Evolutionary conservation across 1,140 invertebrate species (phyloP).

Genomic region (Hormaphis cornu): DNA sequence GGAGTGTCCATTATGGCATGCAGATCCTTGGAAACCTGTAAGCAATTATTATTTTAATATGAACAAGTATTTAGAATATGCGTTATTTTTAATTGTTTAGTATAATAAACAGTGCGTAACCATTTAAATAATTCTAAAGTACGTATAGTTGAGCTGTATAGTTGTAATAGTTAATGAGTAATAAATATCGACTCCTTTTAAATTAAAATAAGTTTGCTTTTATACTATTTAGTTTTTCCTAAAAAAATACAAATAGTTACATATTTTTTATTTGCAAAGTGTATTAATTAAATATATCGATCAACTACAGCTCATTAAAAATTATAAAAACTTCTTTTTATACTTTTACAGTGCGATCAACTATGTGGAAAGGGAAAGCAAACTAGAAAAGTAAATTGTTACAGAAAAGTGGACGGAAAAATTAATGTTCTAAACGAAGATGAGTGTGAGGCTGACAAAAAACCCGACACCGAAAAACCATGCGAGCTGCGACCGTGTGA

Average conservation of each 20-base stretch:
- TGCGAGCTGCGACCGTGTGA: constrained; percentile 77
- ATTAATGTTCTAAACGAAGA: constrained; percentile 61
- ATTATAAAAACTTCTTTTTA: background rate
- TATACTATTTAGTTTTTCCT: no score
- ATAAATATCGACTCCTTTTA: no score
- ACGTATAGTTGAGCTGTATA: no score
- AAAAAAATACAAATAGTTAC: no score
- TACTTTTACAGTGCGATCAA: constrained; percentile 60
- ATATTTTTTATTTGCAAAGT: no score
- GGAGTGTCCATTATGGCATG: constrained; percentile 72
- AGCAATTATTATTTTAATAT: constrained; percentile 40
- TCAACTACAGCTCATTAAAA: no score
- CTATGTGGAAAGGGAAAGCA: constrained; percentile 77
- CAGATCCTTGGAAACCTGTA: constrained; percentile 77
- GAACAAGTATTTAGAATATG: background rate
- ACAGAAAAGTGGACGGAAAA: constrained; percentile 57
- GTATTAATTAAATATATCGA: no score
- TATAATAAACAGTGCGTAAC: no score
- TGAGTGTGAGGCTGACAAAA: constrained; percentile 56
- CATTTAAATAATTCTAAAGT: no score
- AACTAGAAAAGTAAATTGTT: constrained; percentile 62
- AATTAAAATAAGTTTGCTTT: no score
- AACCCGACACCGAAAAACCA: constrained; percentile 56
- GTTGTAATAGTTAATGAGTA: no score
- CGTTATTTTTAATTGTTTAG: background rate